Base-by-base conservation (phyloP, 2,113 vertebrate species). In the Nesoenas mayeri region DNA sequence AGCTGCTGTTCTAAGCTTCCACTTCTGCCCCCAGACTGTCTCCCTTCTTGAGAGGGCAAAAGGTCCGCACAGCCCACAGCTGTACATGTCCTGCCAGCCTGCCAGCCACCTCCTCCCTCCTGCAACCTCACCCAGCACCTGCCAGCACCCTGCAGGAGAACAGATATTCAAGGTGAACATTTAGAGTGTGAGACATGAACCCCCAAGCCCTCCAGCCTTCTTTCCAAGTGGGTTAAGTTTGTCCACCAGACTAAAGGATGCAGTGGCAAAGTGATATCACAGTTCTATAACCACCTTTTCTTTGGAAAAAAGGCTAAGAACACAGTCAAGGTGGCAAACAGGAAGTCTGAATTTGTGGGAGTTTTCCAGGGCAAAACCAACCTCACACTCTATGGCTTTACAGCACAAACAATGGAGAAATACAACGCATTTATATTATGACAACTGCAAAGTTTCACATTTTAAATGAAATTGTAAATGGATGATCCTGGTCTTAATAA, bases 21-120 rank as follows among this genome's bases (percentile, higher is more conserved):
- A 38, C 20, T 22, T 22, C 13, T 1, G 17, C 12, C 2, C 26
- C 21, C 9, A 15, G 1, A 11, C 20, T 54, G 9, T n/a, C n/a
- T 78, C 1, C 0, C 4, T 31, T 34, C 26, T 34, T 31, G 51
- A 9, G 21, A 67, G 31, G 34, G 10, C 29, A 65, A 44, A 73
- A 75, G 77, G 12, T 7, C 10, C 53, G 24, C 1, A 1, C 0
- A 42, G 29, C 10, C 28, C 34, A 29, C 24, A 58, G 15, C 4
- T 1, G 5, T 0, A 26, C 25, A 25, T 24, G 9, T 7, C 26
- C 44, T 70, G 22, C 6, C 29, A 69, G 32, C 20, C 40, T 56
- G n/a, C n/a, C 54, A 32, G 44, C 7, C 32, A 47, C 36, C 36
- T 67, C 25, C 21, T 56, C 19, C 14, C 8, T 64, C 57, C 75